These are phyloP conservation scores for Holothuria glaberrima DNA, from an alignment of 35 echinoderm and acorn worm genomes.

Conservation along the genomic window DNA sequence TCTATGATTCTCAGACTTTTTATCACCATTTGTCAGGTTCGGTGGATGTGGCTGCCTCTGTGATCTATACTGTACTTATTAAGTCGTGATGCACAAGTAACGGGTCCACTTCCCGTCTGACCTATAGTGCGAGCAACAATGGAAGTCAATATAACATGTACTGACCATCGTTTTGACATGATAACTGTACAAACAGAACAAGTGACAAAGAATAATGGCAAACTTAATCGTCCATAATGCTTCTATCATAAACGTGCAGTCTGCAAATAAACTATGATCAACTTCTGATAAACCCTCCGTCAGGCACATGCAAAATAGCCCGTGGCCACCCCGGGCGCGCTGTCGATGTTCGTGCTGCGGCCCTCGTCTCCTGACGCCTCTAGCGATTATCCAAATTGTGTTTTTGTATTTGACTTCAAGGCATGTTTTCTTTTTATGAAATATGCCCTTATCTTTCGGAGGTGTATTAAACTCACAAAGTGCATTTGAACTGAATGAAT, in stretches of 20 bases:
- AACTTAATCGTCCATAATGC: conserved; percentile 32
- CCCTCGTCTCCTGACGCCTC: background rate
- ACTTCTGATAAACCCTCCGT: background rate
- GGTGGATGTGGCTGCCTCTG: no score
- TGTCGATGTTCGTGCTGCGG: conserved; percentile 24
- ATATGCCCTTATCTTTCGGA: conserved; percentile 38
- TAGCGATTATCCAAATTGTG: conserved; percentile 25
- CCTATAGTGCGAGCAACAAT: no score
- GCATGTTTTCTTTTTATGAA: conserved; percentile 50
- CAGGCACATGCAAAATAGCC: conserved; percentile 41
- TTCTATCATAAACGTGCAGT: conserved; percentile 15
- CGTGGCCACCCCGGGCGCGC: background rate
- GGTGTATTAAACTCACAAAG: conserved; percentile 54
- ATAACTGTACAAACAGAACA: conserved; percentile 14
- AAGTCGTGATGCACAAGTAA: no score
- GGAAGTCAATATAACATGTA: no score
- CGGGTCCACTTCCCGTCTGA: no score
- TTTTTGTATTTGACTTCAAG: conserved; percentile 30
- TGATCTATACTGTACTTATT: no score
- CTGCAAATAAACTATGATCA: conserved; percentile 21
- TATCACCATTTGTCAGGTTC: no score
- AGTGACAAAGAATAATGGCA: conserved; percentile 10
- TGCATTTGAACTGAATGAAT: conserved; percentile 42
- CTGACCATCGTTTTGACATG: background rate
- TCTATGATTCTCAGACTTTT: no score